A percentile compares a stretch with the other conserved stretches of the same genome.
Conservation (phyloP, 2,797 vertebrate species). For the Mormyrus hasselquistii region DNA sequence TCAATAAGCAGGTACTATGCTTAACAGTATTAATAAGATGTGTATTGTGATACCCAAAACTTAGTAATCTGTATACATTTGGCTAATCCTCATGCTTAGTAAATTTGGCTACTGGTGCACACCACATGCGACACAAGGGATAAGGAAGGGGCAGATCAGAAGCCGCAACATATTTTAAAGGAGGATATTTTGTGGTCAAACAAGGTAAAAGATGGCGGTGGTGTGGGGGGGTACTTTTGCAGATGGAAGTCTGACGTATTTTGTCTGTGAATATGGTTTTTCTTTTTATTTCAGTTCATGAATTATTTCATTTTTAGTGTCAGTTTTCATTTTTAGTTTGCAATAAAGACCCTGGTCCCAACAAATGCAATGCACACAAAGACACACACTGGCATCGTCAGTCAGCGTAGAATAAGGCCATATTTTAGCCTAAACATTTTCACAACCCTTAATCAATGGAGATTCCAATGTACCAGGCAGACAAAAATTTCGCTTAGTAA, state of each 20-base stretch:
- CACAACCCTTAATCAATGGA: neutral
- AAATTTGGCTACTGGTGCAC: neutral
- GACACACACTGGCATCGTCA: neutral
- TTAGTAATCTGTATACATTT: neutral
- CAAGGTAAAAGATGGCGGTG: neutral
- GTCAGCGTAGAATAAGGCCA: neutral
- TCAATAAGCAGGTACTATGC: neutral
- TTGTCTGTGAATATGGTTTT: neutral
- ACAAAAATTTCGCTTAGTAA: neutral
- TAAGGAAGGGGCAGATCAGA: neutral
- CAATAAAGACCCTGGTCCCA: neutral
- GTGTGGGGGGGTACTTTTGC: neutral
- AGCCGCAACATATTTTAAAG: neutral
- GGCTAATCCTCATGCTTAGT: neutral
- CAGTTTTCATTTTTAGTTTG: neutral
- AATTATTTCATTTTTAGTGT: neutral
- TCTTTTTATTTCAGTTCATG: neutral
- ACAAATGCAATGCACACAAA: too few relatives aligned
- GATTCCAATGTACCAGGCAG: neutral
- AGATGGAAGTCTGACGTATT: neutral
- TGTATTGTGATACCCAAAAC: neutral
- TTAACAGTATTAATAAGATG: neutral
- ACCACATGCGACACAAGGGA: neutral
- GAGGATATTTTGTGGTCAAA: neutral
- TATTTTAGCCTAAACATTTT: neutral